These are phyloP conservation scores for Heliconius charithonia DNA, from an alignment of 2,888 invertebrate species.

Conservation along the genomic window DNA sequence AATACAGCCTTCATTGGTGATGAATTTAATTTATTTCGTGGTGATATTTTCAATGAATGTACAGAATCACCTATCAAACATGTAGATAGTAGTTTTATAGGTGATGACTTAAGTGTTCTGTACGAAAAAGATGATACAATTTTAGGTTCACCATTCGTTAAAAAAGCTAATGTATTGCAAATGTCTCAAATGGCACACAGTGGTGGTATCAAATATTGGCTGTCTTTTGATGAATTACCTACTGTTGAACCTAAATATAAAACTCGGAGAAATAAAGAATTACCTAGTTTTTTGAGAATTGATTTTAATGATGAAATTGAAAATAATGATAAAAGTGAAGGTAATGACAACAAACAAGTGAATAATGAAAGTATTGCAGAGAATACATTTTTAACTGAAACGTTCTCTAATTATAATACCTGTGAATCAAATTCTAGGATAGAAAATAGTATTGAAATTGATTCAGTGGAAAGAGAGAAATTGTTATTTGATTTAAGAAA, in stretches of 20 bases:
- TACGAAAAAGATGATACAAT: slow-evolving; percentile 62
- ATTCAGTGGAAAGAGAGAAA: slow-evolving; percentile 41
- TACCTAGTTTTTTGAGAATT: slow-evolving; percentile 67
- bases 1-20: slow-evolving; percentile 68
- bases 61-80: slow-evolving; percentile 63
- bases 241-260: slow-evolving; percentile 48
- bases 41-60: slow-evolving; percentile 59
- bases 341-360: slow-evolving; percentile 1
- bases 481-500: slow-evolving; percentile 59
- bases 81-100: slow-evolving; percentile 40
- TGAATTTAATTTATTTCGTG: slow-evolving; percentile 56
- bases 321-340: neutral
- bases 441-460: slow-evolving; percentile 23
- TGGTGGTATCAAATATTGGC: slow-evolving; percentile 77
- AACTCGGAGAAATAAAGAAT: slow-evolving; percentile 53
- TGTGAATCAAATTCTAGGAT: slow-evolving; percentile 51
- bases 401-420: slow-evolving; percentile 54
- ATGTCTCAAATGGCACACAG: slow-evolving; percentile 73
- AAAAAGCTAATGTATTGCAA: slow-evolving; percentile 63
- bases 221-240: slow-evolving; percentile 72
- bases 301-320: slow-evolving; percentile 47
- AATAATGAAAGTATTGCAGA: neutral
- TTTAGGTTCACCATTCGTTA: slow-evolving; percentile 68
- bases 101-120: slow-evolving; percentile 54
- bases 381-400: slow-evolving; percentile 41